These are phyloP conservation scores for Lucilia sericata DNA, from an alignment of 1,140 invertebrate genomes.

Conservation along the genomic window DNA sequence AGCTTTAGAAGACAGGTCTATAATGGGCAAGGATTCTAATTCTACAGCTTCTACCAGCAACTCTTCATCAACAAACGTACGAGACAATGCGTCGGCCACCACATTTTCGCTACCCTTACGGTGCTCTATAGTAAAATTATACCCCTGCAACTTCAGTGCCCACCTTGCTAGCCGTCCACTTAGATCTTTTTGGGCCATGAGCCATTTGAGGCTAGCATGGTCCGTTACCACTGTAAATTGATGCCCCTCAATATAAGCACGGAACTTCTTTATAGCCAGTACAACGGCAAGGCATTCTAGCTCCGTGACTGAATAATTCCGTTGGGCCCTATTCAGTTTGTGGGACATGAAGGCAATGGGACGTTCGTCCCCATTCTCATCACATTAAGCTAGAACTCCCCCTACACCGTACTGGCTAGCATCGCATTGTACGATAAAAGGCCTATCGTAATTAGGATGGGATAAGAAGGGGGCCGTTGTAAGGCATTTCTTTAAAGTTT, in stretches of 20 bases:
- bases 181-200: not conserved
- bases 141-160: too few species aligned
- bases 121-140: too few species aligned
- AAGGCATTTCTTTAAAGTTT: slow-evolving; percentile 48
- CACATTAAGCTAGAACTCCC: slow-evolving; percentile 51
- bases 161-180: too few species aligned
- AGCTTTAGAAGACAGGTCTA: not conserved
- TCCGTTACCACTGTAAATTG: slow-evolving; percentile 60
- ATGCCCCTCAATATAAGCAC: slow-evolving; percentile 65
- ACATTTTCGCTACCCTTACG: slow-evolving; percentile 44
- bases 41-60: not conserved
- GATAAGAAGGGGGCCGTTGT: slow-evolving; percentile 48
- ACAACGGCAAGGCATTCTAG: slow-evolving; percentile 68
- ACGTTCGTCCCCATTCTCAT: slow-evolving; percentile 50
- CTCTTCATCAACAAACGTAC: not conserved
- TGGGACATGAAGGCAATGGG: slow-evolving; percentile 57
- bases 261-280: slow-evolving; percentile 66
- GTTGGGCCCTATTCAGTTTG: slow-evolving; percentile 61
- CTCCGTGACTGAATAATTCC: slow-evolving; percentile 66
- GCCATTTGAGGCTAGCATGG: slow-evolving; percentile 26
- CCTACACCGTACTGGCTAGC: slow-evolving; percentile 32
- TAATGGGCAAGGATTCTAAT: slow-evolving; percentile 16
- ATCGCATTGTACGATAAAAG: slow-evolving; percentile 46
- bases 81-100: slow-evolving; percentile 9
- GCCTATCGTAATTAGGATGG: slow-evolving; percentile 51